These are phyloP conservation scores for Pyrrhosoma nymphula DNA, from an alignment of 2,888 invertebrate genomes.

Conservation along the genomic window DNA sequence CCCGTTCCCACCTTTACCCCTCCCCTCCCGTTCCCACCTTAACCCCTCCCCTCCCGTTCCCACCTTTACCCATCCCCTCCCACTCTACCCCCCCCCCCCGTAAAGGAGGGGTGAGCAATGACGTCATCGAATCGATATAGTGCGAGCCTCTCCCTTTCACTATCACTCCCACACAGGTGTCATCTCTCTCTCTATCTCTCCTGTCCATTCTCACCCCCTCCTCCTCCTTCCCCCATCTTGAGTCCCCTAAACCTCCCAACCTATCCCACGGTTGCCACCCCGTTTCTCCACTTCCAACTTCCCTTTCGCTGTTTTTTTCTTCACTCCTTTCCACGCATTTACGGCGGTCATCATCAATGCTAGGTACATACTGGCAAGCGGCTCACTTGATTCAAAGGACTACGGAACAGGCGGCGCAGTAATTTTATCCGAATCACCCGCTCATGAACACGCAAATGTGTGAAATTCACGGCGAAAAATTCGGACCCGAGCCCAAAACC, in stretches of 20 bases:
- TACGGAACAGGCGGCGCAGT: no score
- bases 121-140: conserved; percentile 55
- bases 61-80: no score
- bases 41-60: no score
- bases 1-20: background rate
- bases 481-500: no score
- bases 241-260: no score
- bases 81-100: no score
- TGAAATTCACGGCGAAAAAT: no score
- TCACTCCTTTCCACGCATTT: background rate
- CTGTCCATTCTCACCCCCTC: background rate
- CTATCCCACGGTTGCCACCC: no score
- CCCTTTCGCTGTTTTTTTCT: background rate
- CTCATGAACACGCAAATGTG: no score
- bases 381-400: no score
- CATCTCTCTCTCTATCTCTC: background rate
- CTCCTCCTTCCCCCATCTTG: background rate
- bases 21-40: background rate
- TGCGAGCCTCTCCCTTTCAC: background rate
- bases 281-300: background rate
- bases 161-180: conserved; percentile 13
- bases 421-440: no score
- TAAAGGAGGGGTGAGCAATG: background rate
- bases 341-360: background rate
- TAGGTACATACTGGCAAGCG: no score